Evolutionary conservation across 2,797 vertebrate genomes (phyloP), one percentile per base, ranked within the genome.

Genomic region (Bucorvus abyssinicus): DNA sequence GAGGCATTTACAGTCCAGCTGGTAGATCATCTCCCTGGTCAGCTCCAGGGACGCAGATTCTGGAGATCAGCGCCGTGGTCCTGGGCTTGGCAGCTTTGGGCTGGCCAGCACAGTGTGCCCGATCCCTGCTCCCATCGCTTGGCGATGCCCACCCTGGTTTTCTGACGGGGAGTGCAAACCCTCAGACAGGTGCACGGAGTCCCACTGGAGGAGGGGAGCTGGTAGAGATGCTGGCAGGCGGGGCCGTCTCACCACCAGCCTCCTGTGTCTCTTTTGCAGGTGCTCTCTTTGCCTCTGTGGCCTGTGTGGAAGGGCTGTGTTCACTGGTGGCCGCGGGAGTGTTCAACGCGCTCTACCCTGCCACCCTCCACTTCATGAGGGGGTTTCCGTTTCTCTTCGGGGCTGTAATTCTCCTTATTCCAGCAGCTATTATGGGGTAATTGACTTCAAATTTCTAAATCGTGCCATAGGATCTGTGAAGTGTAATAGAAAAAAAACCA

Each of bases 341-440:
- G 89, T 99, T 99, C 97, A 99, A 99, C 95, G 98, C 99, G 1
- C 96, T 99, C 55, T 99, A 99, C 96, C 98, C 99, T 34, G 98
- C 98, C 87, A 99, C 98, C 2, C 97, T 99, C 90, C 97, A 98
- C 97, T 98, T 99, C 96, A 99, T 99, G 99, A 99, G 98, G 94
- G 99, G 99, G 10, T 99, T 99, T 94, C 95, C 99, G 2, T 99
- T 99, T 97, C 98, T 99, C 29, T 98, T 99, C 3, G 99, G 98
- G 22, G 99, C 98, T 20, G 22, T 97, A 67, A 38, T 99, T 60
- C 99, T 99, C 53, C 59, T 99, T 85, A 95, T 99, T 95, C 99
- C 99, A 3, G 97, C 98, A 70, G 97, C 97, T 91, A 97, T 99
- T 75, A 98, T 99, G 26, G 98, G 99, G 99, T 99, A 98, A 98